Evolutionary conservation across 2,113 vertebrate species (phyloP).

Genomic region (Xenopus laevis): DNA sequence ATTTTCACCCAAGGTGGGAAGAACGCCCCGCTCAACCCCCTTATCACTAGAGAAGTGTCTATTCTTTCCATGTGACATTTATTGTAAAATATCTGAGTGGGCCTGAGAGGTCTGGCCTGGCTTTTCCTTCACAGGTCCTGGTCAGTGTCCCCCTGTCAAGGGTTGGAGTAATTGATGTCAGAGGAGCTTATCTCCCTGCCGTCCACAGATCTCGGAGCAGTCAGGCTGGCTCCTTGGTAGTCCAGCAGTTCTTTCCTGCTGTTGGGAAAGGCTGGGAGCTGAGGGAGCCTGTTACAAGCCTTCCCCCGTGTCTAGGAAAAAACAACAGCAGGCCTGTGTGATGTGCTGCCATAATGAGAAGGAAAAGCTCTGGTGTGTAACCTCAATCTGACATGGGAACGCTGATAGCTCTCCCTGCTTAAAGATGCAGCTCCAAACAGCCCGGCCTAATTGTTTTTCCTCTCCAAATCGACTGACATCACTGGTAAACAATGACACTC

Average conservation of each 20-base stretch:
- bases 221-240: constrained; percentile 71
- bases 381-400: constrained; percentile 38
- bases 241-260: constrained; percentile 63
- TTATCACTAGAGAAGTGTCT: constrained; percentile 69
- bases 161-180: constrained; percentile 87
- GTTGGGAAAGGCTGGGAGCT: constrained; percentile 43
- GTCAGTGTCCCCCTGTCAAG: constrained; percentile 86
- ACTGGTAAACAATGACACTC: neutral
- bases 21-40: constrained; percentile 55
- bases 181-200: constrained; percentile 78
- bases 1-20: constrained; percentile 61
- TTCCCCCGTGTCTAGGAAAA: constrained; percentile 42
- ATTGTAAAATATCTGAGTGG: constrained; percentile 68
- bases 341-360: constrained; percentile 39
- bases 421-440: constrained; percentile 8
- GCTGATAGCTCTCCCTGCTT: neutral
- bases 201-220: constrained; percentile 64
- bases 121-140: constrained; percentile 70
- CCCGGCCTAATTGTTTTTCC: constrained; percentile 7
- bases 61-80: constrained; percentile 66
- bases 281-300: constrained; percentile 40
- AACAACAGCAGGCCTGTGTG: constrained; percentile 45
- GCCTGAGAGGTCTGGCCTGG: constrained; percentile 61
- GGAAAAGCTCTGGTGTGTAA: constrained; percentile 36
- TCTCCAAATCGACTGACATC: constrained; percentile 24